Percentiles rank a stretch among this genome's conserved stretches.
phyloP scores from a whole-genome alignment of 1,140 invertebrate species.

The Subanguina moxae region DNA sequence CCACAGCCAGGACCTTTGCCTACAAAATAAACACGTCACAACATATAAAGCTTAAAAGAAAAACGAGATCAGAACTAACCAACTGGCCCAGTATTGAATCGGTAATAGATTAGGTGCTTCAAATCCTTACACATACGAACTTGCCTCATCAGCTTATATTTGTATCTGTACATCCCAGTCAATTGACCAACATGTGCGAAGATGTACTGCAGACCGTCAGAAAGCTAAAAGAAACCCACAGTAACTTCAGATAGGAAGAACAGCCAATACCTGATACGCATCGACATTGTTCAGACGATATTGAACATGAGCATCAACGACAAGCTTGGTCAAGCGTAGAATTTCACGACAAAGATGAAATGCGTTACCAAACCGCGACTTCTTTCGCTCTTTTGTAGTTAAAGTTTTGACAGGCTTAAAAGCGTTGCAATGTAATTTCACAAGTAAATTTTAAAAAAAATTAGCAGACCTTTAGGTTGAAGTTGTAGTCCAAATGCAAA shows the following conservation, averaged over 20 bases:
- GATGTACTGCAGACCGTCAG: slow-evolving; percentile 98
- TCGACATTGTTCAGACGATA: slow-evolving; percentile 98
- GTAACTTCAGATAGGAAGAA: neutral
- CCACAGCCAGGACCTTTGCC: slow-evolving; percentile 98
- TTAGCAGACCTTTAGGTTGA: slow-evolving; percentile 77
- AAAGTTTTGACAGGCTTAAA: slow-evolving; percentile 86
- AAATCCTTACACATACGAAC: slow-evolving; percentile 99
- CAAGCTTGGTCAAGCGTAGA: slow-evolving; percentile 88
- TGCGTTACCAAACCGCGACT: slow-evolving; percentile 97
- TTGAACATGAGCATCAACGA: slow-evolving; percentile 98
- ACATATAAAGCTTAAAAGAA: no score
- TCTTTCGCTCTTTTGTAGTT: slow-evolving; percentile 93
- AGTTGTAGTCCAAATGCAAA: slow-evolving; percentile 98
- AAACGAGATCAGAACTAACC: slow-evolving; percentile 20
- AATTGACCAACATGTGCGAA: slow-evolving; percentile 98
- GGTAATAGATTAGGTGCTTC: slow-evolving; percentile 97
- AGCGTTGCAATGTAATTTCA: neutral
- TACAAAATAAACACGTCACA: no score
- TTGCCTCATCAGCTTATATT: slow-evolving; percentile 97
- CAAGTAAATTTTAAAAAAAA: neutral
- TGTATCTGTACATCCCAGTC: slow-evolving; percentile 91
- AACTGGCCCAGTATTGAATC: slow-evolving; percentile 85
- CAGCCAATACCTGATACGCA: slow-evolving; percentile 71
- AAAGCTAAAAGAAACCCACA: slow-evolving; percentile 69
- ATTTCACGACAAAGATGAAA: slow-evolving; percentile 99